These are phyloP conservation scores for Mactromeris polynyma DNA, from an alignment of 2,888 invertebrate species.

Conservation along the genomic window DNA sequence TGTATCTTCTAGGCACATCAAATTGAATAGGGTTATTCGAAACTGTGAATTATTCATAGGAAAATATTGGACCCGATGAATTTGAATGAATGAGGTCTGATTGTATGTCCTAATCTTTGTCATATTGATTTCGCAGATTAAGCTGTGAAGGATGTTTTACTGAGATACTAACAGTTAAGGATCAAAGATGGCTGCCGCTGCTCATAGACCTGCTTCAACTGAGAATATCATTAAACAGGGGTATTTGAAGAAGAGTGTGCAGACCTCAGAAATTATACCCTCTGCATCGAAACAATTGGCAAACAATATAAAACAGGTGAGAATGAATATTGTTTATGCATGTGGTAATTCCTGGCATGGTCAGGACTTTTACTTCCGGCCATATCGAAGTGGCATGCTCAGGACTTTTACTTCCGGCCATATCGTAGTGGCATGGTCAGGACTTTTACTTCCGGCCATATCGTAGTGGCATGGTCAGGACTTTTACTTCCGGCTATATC, in stretches of 20 bases:
- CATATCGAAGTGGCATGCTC: not conserved
- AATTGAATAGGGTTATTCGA: too few species aligned
- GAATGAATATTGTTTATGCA: not conserved
- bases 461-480: too few species aligned
- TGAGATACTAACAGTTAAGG: not conserved
- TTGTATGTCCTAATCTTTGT: too few species aligned
- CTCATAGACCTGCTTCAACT: constrained; percentile 37
- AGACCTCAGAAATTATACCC: constrained; percentile 58
- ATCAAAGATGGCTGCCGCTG: constrained; percentile 49
- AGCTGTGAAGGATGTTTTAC: not conserved
- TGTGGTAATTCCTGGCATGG: too few species aligned
- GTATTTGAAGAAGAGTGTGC: constrained; percentile 81
- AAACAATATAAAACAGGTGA: constrained; percentile 73
- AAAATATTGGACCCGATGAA: too few species aligned
- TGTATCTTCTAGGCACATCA: too few species aligned
- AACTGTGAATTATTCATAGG: too few species aligned
- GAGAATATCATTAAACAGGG: constrained; percentile 84
- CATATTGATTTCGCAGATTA: not conserved
- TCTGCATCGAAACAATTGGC: constrained; percentile 67
- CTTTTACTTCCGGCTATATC: too few species aligned
- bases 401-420: not conserved
- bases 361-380: too few species aligned
- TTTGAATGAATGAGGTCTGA: too few species aligned
- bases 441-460: too few species aligned
- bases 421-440: not conserved